A percentile compares a stretch with the other conserved stretches of the same genome.
These are phyloP conservation scores for Apistogramma diplotaenia DNA, from an alignment of 2,113 vertebrate species.

Conservation along the genomic window DNA sequence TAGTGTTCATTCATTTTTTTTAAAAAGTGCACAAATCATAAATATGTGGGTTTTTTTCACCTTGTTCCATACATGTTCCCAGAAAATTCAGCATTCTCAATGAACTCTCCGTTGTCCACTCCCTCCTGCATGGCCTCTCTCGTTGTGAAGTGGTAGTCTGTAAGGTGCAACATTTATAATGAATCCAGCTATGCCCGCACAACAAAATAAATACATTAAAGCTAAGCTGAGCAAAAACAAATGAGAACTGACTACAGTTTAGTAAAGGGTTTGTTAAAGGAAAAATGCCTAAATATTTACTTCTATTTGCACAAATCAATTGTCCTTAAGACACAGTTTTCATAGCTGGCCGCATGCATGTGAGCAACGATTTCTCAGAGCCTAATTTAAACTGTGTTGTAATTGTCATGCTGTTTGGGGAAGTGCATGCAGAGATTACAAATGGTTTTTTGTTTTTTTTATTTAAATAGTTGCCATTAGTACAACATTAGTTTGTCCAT, in stretches of 20 bases:
- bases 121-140: conserved; percentile 87
- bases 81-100: conserved; percentile 91
- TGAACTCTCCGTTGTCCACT: conserved; percentile 85
- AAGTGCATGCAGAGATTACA: not conserved
- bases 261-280: not conserved
- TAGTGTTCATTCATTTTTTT: not conserved
- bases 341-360: not conserved
- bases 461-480: not conserved
- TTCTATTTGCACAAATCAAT: not conserved
- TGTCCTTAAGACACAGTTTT: not conserved
- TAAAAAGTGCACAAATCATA: not conserved
- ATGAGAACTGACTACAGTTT: not conserved
- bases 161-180: not conserved
- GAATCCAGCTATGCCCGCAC: not conserved
- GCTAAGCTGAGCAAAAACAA: not conserved
- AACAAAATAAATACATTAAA: not conserved
- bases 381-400: not conserved
- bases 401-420: not conserved
- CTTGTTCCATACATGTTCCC: conserved; percentile 97
- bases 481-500: not conserved
- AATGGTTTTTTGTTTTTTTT: not conserved
- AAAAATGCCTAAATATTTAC: not conserved
- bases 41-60: conserved; percentile 48
- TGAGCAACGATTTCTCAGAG: not conserved
- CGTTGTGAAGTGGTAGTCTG: conserved; percentile 93